Evolutionary conservation across 1,140 invertebrate species (phyloP), one percentile per base, ranked within the genome.

Genomic region (Drosophila yakuba): DNA sequence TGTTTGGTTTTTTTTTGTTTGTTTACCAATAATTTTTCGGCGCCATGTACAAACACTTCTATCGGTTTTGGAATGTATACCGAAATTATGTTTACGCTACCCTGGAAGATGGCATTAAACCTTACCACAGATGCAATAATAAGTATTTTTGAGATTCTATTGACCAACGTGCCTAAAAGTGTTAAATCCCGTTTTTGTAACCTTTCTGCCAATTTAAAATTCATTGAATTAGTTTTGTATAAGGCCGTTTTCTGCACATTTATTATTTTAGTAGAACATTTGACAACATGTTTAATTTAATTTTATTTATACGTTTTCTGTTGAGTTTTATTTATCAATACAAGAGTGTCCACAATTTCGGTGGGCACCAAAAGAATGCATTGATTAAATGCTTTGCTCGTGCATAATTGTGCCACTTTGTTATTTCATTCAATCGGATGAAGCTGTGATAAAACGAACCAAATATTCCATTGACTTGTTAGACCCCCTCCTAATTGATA

Each of bases 381-480:
- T 23, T 32, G 11, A 41, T n/a, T 17, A 63, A 41, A 38, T 63
- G 28, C 41, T 66, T 61, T 41, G 57, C 38, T 44, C 48, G 10
- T 12, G 38, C n/a, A 66, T 20, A 66, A 51, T 35, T 51, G 20
- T 64, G 47, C 28, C 47, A 44, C 59, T 47, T 32, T 35, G 23
- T 57, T 48, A 48, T 48, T 48, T 48, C 25, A 32, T 28, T 68
- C 43, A 25, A 35, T 6, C 43, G 17, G 50, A 69, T 71, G 67
- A 10, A 45, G 67, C 67, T 71, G 67, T 71, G 67, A 71, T 71
- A 71, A 12, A 57, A 35, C 47, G 47, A 66, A 54, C 64, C 64
- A 66, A 68, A 71, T 71, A 71, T 71, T 71, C 67, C 41, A 39
- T 41, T 71, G 64, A 71, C 67, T 38, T 48, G 67, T 71, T 69